These are phyloP conservation scores for Gallirallus australis DNA, from an alignment of 2,797 vertebrate genomes.

Conservation along the genomic window DNA sequence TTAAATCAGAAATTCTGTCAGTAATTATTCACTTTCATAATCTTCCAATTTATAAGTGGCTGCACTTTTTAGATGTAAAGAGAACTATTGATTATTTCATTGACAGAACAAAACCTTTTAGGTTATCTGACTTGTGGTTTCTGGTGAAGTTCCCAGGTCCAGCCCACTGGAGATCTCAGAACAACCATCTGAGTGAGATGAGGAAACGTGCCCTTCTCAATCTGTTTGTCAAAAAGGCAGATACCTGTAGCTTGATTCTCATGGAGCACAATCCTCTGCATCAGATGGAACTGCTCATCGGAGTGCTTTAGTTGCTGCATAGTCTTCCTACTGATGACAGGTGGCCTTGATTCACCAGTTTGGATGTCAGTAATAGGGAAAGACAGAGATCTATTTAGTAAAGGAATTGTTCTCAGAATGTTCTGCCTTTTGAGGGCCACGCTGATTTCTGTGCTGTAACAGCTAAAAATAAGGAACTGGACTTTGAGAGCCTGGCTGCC, in stretches of 20 bases:
- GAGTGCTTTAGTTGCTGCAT: background rate
- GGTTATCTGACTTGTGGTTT: background rate
- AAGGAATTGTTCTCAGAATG: background rate
- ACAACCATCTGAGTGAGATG: background rate
- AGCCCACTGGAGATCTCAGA: background rate
- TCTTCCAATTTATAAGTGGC: background rate
- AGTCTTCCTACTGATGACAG: background rate
- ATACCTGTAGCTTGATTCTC: background rate
- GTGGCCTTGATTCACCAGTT: background rate
- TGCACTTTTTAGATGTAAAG: background rate
- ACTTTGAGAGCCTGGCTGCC: background rate
- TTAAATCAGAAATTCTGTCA: constrained; percentile 20
- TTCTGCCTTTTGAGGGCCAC: background rate
- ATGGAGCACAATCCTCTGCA: background rate
- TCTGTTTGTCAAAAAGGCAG: background rate
- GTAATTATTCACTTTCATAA: background rate
- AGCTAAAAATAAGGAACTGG: background rate
- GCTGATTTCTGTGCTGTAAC: background rate
- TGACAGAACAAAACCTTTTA: background rate
- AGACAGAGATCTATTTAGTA: background rate
- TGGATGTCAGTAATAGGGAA: background rate
- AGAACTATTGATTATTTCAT: constrained; percentile 12
- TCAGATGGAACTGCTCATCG: background rate
- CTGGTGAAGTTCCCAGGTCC: background rate
- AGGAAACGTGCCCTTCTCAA: background rate